Percentiles rank a stretch among this genome's conserved stretches.
Evolutionary conservation across 2,888 invertebrate genomes (phyloP).

Genomic region (Norana najaformis): DNA sequence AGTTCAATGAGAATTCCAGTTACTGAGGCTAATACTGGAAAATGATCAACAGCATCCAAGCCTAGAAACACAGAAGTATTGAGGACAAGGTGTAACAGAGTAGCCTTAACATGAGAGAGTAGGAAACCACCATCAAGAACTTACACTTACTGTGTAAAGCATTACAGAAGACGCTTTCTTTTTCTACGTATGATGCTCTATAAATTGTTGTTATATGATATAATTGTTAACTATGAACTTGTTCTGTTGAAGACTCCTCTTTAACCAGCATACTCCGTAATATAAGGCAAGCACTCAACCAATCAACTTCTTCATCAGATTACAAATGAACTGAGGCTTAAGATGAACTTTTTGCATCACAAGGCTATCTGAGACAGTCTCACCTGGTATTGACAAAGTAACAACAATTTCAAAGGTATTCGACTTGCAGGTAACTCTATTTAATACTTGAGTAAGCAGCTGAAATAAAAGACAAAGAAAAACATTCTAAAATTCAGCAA

Average conservation of each 20-base stretch:
- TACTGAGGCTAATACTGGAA: conserved; percentile 72
- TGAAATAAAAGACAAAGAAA: conserved; percentile 52
- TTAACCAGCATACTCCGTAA: not conserved
- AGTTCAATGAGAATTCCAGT: conserved; percentile 71
- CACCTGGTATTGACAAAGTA: conserved; percentile 67
- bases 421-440: conserved; percentile 75
- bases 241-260: too few species aligned
- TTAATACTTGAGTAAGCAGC: conserved; percentile 80
- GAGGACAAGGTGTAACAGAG: not conserved
- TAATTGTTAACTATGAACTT: too few species aligned
- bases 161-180: not conserved
- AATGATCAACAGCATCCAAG: conserved; percentile 72
- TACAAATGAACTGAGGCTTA: not conserved
- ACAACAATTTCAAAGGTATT: conserved; percentile 73
- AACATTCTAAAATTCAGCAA: not conserved
- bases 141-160: not conserved
- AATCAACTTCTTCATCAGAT: not conserved
- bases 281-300: not conserved
- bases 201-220: too few species aligned
- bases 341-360: not conserved
- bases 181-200: not conserved
- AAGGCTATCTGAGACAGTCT: not conserved
- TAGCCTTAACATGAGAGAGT: not conserved
- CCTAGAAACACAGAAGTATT: conserved; percentile 57
- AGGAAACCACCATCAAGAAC: not conserved